A percentile compares a stretch with the other conserved stretches of the same genome.
Conservation (phyloP, 2,113 vertebrate genomes). For the Chloebia gouldiae region DNA sequence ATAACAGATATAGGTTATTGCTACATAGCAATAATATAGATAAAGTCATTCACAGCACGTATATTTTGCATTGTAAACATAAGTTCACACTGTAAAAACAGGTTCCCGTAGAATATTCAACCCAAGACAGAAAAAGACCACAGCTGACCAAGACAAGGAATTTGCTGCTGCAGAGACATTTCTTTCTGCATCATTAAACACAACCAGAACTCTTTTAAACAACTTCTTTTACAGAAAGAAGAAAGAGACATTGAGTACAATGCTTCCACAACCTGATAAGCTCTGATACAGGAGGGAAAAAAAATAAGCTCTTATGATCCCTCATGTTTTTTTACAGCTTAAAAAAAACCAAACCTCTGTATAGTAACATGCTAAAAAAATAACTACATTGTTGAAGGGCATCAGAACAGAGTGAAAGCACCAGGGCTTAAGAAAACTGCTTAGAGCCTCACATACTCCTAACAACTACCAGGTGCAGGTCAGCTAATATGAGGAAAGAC, state of each 20-base stretch:
- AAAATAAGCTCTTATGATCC: neutral
- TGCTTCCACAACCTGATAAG: neutral
- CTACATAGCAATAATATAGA: neutral
- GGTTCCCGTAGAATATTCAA: neutral
- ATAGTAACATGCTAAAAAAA: neutral
- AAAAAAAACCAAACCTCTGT: neutral
- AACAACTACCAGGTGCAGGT: neutral
- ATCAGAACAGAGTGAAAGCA: neutral
- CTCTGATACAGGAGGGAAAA: fast-evolving
- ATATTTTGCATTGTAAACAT: neutral
- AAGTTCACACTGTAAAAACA: neutral
- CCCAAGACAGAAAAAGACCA: neutral
- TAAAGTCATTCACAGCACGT: neutral
- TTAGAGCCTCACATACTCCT: neutral
- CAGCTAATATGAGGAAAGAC: neutral
- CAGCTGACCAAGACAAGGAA: neutral
- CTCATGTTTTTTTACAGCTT: neutral
- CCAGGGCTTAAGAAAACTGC: neutral
- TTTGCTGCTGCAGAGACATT: neutral
- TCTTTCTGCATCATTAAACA: neutral
- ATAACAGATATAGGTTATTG: neutral
- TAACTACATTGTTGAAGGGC: neutral
- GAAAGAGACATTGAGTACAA: neutral
- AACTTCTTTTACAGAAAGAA: neutral
- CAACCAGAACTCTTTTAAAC: neutral